phyloP scores from a whole-genome alignment of 2,888 invertebrate genomes.

The Itoplectis maculator region DNA sequence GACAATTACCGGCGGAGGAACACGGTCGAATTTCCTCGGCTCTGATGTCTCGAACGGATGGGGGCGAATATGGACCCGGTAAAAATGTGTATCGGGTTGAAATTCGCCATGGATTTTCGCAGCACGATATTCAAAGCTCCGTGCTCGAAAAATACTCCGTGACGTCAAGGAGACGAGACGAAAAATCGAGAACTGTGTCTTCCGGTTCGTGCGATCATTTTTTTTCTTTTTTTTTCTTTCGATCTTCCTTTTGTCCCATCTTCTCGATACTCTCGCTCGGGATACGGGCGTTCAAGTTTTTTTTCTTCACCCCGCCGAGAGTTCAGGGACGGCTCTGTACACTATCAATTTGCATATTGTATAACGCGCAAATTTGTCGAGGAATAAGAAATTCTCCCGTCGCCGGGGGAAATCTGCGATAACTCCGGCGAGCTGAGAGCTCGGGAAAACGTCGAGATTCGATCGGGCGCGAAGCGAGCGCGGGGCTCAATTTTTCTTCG shows the following conservation, averaged over 20 bases:
- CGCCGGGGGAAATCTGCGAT: constrained; percentile 20
- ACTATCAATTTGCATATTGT: constrained; percentile 1
- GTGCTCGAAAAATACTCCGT: no score
- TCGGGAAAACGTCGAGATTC: not conserved
- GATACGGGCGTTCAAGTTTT: not conserved
- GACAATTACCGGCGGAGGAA: no score
- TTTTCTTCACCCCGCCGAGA: no score
- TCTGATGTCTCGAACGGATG: no score
- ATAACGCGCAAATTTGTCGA: constrained; percentile 2
- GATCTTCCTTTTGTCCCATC: not conserved
- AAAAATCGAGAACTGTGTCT: no score
- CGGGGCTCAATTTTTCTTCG: constrained; percentile 1
- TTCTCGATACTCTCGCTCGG: not conserved
- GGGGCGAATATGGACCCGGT: no score
- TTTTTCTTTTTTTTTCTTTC: no score
- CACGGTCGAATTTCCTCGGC: no score
- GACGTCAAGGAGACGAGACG: no score
- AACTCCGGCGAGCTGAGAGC: not conserved
- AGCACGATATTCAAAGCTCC: no score
- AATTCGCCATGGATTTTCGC: no score
- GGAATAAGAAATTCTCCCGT: constrained; percentile 30
- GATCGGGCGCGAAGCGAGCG: not conserved
- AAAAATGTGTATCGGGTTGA: no score
- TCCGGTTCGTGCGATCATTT: not conserved
- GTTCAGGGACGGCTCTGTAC: not conserved